A percentile compares a stretch with the other conserved stretches of the same genome.
These are phyloP conservation scores for Lanistes nyassanus DNA, from an alignment of 1,140 invertebrate species.

Conservation along the genomic window DNA sequence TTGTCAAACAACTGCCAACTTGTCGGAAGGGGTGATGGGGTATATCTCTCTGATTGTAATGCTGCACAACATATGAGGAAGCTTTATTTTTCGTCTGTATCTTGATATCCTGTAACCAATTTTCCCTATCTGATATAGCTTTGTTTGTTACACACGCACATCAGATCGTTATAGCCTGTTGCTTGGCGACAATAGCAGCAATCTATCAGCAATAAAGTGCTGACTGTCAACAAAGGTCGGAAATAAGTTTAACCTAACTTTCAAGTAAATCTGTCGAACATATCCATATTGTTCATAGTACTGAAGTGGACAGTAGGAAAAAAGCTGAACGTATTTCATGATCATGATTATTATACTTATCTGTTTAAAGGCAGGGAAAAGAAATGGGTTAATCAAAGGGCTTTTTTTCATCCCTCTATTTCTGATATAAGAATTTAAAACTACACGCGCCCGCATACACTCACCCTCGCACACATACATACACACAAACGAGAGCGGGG, in stretches of 20 bases:
- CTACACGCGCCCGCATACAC: neutral
- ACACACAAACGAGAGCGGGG: neutral
- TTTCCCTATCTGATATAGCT: neutral
- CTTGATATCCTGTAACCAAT: neutral
- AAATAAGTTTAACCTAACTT: too few species aligned
- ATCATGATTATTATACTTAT: neutral
- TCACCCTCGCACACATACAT: neutral
- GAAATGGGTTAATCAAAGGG: neutral
- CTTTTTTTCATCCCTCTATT: neutral
- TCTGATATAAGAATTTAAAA: neutral
- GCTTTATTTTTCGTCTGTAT: too few species aligned
- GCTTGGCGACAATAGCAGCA: too few species aligned
- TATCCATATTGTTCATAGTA: neutral
- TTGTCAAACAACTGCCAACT: too few species aligned
- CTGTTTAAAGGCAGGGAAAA: neutral
- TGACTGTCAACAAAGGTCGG: too few species aligned
- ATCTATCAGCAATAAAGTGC: too few species aligned
- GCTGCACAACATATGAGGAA: too few species aligned
- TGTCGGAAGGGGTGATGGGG: too few species aligned
- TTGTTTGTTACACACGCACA: too few species aligned
- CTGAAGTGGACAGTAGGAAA: neutral
- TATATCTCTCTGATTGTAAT: too few species aligned
- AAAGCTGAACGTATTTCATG: neutral
- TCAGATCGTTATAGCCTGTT: too few species aligned
- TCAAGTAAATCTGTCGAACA: too few species aligned